phyloP scores from a whole-genome alignment of 2,888 invertebrate genomes.

The Dynastes tityus region DNA sequence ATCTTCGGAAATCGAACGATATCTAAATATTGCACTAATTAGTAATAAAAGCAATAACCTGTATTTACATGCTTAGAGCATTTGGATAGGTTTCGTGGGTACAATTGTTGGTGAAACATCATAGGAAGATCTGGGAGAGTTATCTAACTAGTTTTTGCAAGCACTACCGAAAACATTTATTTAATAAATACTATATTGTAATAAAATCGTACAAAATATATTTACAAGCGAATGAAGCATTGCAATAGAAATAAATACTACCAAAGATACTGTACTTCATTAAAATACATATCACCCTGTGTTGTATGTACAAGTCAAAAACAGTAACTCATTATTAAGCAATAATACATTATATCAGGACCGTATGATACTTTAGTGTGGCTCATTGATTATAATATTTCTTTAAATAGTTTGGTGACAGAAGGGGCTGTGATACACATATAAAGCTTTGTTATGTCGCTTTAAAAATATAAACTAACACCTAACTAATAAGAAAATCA shows the following conservation, averaged over 20 bases:
- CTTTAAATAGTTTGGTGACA: no score
- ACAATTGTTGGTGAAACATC: conserved; percentile 24
- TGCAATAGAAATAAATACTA: conserved; percentile 54
- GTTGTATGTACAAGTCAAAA: conserved; percentile 68
- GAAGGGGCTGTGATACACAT: no score
- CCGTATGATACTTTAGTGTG: conserved; percentile 3
- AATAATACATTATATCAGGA: conserved; percentile 49
- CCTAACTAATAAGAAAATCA: not conserved
- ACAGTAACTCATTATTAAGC: conserved; percentile 49
- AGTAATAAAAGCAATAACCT: conserved; percentile 16
- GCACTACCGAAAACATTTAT: conserved; percentile 50
- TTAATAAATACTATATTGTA: conserved; percentile 47
- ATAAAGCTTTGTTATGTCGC: no score
- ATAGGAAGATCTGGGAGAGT: conserved; percentile 39
- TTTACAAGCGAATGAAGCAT: conserved; percentile 52
- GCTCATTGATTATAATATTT: no score
- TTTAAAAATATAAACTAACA: no score
- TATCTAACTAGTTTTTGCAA: conserved; percentile 45
- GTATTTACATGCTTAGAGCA: conserved; percentile 31
- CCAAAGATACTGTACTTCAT: conserved; percentile 52
- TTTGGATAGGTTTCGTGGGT: conserved; percentile 5
- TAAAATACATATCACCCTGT: conserved; percentile 68
- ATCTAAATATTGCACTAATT: conserved; percentile 6
- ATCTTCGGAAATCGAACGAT: conserved; percentile 2
- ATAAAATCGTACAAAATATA: conserved; percentile 51